phyloP scores from a whole-genome alignment of 2,797 vertebrate genomes.

The Acipenser ruthenus region DNA sequence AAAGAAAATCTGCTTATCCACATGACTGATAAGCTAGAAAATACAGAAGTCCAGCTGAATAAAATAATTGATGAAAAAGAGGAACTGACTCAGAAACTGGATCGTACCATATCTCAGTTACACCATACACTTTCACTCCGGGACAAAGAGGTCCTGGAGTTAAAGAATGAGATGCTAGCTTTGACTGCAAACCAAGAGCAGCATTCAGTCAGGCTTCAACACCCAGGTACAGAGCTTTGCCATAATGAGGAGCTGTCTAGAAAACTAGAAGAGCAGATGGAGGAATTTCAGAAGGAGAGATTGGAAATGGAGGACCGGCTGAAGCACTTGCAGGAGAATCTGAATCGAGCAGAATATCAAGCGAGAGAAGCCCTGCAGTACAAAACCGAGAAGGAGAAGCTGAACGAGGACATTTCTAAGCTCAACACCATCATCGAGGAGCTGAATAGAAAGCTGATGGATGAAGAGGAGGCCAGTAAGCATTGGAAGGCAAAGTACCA shows the following conservation, averaged over 20 bases:
- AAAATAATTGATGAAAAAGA: slow-evolving; percentile 34
- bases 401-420: slow-evolving; percentile 50
- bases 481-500: slow-evolving; percentile 33
- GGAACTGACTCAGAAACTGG: background rate
- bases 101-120: slow-evolving; percentile 24
- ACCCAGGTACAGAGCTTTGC: slow-evolving; percentile 39
- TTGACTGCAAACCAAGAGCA: slow-evolving; percentile 16
- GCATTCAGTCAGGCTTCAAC: background rate
- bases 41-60: slow-evolving; percentile 12
- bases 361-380: slow-evolving; percentile 50
- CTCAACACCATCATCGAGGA: slow-evolving; percentile 41
- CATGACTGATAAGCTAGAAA: slow-evolving; percentile 28
- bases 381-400: slow-evolving; percentile 61
- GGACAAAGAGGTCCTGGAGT: slow-evolving; percentile 27
- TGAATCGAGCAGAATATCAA: slow-evolving; percentile 46
- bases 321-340: slow-evolving; percentile 40
- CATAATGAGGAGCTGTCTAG: slow-evolving; percentile 35
- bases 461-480: slow-evolving; percentile 34
- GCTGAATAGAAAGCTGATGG: slow-evolving; percentile 44
- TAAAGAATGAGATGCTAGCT: slow-evolving; percentile 28
- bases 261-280: slow-evolving; percentile 52
- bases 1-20: slow-evolving; percentile 32
- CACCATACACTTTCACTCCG: slow-evolving; percentile 32
- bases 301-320: slow-evolving; percentile 46
- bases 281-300: slow-evolving; percentile 46